phyloP scores from a whole-genome alignment of 2,797 vertebrate genomes.

The Microchirus variegatus region DNA sequence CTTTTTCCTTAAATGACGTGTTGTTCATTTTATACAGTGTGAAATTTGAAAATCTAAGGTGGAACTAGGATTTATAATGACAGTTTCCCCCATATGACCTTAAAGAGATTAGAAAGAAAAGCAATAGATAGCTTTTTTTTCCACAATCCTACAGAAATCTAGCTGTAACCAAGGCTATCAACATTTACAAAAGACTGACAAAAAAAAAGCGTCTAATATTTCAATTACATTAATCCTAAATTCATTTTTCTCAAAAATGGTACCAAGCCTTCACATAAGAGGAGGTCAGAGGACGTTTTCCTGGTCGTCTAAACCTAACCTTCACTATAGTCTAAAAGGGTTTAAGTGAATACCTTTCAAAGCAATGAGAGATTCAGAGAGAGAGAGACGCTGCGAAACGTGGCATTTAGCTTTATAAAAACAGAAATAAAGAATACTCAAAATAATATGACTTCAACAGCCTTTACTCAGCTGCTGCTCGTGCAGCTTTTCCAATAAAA shows the following conservation, averaged over 20 bases:
- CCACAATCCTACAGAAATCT: too few species aligned
- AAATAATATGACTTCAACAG: slow-evolving; percentile 68
- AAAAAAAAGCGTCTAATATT: background rate
- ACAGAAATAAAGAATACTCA: slow-evolving; percentile 34
- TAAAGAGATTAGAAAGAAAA: too few species aligned
- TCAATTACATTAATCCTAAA: background rate
- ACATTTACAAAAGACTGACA: background rate
- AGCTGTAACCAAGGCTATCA: background rate
- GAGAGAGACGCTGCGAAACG: slow-evolving; percentile 34
- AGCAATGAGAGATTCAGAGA: slow-evolving; percentile 13
- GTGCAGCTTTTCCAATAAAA: slow-evolving; percentile 73
- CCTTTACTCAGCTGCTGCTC: slow-evolving; percentile 64
- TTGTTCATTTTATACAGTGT: too few species aligned
- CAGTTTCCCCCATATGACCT: too few species aligned
- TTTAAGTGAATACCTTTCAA: too few species aligned
- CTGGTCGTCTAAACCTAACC: background rate
- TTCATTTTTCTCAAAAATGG: background rate
- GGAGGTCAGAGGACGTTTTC: background rate
- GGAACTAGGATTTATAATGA: too few species aligned
- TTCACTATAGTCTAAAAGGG: background rate
- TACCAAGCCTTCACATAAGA: background rate
- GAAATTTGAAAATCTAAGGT: too few species aligned
- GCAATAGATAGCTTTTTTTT: too few species aligned
- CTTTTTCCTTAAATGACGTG: background rate
- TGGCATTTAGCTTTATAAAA: slow-evolving; percentile 48